Conservation (phyloP, 2,113 vertebrate genomes). For the Tychaedon coryphoeus region DNA sequence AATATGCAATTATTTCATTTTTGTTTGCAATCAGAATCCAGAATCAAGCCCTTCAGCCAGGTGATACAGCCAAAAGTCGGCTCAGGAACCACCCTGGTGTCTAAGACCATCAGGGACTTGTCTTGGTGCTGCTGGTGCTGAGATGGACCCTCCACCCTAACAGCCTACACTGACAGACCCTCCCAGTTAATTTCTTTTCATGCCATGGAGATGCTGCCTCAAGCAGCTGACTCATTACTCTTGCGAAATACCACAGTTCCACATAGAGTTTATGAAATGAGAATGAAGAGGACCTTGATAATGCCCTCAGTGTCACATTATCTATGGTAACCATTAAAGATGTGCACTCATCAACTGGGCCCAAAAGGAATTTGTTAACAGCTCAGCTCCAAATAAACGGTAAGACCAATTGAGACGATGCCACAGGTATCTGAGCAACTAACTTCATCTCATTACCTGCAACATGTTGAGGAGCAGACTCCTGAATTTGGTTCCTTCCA, state of each 20-base stretch:
- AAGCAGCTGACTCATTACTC: background rate
- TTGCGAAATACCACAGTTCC: background rate
- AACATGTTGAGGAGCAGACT: constrained; percentile 96
- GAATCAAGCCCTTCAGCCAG: background rate
- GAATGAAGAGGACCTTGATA: background rate
- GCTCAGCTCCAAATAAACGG: background rate
- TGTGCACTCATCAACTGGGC: background rate
- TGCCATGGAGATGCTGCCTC: background rate
- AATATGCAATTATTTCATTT: background rate
- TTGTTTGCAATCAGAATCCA: background rate
- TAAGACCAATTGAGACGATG: background rate
- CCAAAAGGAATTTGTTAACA: background rate
- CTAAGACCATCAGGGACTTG: background rate
- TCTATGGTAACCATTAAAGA: background rate
- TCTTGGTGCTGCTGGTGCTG: background rate
- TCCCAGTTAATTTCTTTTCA: background rate
- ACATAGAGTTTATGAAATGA: fast-evolving
- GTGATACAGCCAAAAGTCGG: background rate
- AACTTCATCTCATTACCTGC: constrained; percentile 79
- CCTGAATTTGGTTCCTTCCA: constrained; percentile 97
- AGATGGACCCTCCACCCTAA: background rate
- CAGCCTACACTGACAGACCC: background rate
- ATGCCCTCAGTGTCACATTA: constrained; percentile 21
- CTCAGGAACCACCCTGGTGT: background rate
- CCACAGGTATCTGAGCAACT: background rate